Percentiles rank a stretch among this genome's conserved stretches.
phyloP scores from a whole-genome alignment of 2,113 vertebrate genomes.

The Paradisaea rubra region DNA sequence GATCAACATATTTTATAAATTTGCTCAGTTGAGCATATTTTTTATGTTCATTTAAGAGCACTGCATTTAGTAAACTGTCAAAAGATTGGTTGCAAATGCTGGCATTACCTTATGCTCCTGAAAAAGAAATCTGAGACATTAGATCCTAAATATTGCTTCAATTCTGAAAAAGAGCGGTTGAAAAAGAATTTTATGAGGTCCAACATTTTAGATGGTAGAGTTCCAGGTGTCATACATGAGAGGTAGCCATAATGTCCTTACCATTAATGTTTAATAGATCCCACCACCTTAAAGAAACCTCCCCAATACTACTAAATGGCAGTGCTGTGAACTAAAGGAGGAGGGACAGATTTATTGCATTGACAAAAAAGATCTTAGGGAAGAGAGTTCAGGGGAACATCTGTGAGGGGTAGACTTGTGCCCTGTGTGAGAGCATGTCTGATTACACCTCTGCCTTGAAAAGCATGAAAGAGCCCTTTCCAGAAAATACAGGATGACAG shows the following conservation, averaged over 20 bases:
- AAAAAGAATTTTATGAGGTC: not conserved
- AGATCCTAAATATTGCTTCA: not conserved
- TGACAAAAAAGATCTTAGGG: not conserved
- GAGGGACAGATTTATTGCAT: not conserved
- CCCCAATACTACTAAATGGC: fast-evolving
- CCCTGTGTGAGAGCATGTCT: not conserved
- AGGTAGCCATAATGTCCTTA: not conserved
- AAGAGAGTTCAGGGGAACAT: not conserved
- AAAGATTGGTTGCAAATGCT: not conserved
- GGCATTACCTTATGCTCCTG: not conserved
- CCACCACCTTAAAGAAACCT: not conserved
- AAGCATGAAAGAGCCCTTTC: not conserved
- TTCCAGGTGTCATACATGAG: not conserved
- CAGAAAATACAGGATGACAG: not conserved
- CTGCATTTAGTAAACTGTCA: not conserved
- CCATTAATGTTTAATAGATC: not conserved
- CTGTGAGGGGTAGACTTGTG: not conserved
- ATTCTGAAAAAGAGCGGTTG: not conserved
- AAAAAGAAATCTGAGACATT: not conserved
- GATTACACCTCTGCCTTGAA: not conserved
- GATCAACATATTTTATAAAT: fast-evolving
- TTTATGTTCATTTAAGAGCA: not conserved
- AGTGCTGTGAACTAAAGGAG: not conserved
- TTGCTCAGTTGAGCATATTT: not conserved
- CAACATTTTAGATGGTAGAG: not conserved